Percentiles rank a stretch among this genome's conserved stretches.
Evolutionary conservation across 2,797 vertebrate genomes (phyloP).

Genomic region (Syncerus caffer): DNA sequence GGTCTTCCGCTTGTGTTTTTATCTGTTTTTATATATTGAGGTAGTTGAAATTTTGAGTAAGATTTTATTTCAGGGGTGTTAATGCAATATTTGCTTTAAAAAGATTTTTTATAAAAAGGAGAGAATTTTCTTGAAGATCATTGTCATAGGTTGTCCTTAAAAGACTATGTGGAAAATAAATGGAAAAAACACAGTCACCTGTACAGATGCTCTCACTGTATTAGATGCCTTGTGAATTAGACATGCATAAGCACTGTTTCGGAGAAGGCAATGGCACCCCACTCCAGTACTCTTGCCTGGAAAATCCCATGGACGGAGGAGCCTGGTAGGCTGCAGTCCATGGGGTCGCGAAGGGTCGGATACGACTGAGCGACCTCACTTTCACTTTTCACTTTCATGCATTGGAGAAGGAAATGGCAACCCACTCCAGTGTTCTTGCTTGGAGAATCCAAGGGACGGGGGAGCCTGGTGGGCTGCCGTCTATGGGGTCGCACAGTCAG

Average conservation of each 20-base stretch:
- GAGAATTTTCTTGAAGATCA: background rate
- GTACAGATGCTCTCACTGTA: background rate
- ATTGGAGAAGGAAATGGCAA: too few species aligned
- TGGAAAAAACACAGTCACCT: background rate
- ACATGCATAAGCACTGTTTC: background rate
- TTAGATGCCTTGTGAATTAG: background rate
- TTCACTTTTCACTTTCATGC: too few species aligned
- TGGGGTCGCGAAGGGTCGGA: fast-evolving
- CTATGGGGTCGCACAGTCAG: too few species aligned
- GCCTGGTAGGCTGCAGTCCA: too few species aligned
- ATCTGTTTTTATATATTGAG: background rate
- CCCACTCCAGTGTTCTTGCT: too few species aligned
- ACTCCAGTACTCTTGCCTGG: too few species aligned
- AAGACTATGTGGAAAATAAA: background rate
- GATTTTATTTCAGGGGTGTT: constrained; percentile 7
- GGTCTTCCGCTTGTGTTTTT: background rate
- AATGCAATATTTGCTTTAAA: background rate
- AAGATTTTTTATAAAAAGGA: background rate
- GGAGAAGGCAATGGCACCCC: too few species aligned
- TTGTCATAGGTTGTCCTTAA: background rate
- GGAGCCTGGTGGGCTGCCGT: too few species aligned
- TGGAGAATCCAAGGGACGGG: too few species aligned
- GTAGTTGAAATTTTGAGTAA: constrained; percentile 28
- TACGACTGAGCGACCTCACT: too few species aligned
- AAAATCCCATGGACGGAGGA: too few species aligned